Evolutionary conservation across 2,797 vertebrate species (phyloP).

Genomic region (Crocodylus rhombifer): DNA sequence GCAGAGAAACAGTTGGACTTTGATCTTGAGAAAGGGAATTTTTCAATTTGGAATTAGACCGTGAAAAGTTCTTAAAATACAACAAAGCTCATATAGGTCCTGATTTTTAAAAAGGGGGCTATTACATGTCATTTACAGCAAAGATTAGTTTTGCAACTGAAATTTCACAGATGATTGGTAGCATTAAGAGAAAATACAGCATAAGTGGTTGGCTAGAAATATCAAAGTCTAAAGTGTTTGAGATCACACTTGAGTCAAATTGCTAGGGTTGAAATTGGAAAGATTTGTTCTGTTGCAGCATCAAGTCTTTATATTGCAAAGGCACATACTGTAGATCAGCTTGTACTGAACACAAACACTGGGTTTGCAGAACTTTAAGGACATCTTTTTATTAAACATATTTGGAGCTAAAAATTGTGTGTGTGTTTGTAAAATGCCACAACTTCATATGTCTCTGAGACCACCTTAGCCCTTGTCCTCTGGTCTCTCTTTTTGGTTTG

Average conservation of each 20-base stretch:
- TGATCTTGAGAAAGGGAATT: constrained; percentile 64
- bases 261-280: constrained; percentile 63
- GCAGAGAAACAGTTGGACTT: constrained; percentile 44
- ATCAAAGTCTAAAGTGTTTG: constrained; percentile 65
- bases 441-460: not conserved
- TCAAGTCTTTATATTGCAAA: constrained; percentile 40
- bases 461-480: not conserved
- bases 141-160: constrained; percentile 79
- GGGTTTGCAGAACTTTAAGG: constrained; percentile 42
- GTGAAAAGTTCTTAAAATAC: constrained; percentile 59
- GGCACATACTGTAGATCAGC: constrained; percentile 10
- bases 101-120: constrained; percentile 65
- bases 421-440: not conserved
- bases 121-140: constrained; percentile 73
- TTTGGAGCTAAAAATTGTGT: not conserved
- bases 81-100: constrained; percentile 51
- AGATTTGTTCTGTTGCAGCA: constrained; percentile 52
- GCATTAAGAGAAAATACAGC: constrained; percentile 67
- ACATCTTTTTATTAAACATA: not conserved
- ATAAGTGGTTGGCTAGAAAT: constrained; percentile 67
- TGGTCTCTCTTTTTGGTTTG: not conserved
- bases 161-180: constrained; percentile 77
- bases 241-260: constrained; percentile 74
- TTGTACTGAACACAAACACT: constrained; percentile 14
- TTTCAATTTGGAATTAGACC: constrained; percentile 67